Percentiles rank a stretch among this genome's conserved stretches.
These are phyloP conservation scores for Thyatira batis DNA, from an alignment of 2,888 invertebrate species.

Conservation along the genomic window DNA sequence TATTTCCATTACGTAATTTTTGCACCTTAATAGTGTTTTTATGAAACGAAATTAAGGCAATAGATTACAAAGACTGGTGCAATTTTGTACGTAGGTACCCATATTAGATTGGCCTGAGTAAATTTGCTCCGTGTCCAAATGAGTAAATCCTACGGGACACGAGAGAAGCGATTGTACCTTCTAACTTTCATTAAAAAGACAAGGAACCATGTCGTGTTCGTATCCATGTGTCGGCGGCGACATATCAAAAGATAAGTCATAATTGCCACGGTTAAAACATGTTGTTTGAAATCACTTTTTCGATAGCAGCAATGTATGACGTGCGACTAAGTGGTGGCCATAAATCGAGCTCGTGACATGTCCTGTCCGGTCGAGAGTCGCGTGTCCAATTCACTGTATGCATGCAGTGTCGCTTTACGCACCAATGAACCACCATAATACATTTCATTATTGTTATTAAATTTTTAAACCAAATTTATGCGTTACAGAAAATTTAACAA, in stretches of 20 bases:
- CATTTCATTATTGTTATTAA: slow-evolving; percentile 42
- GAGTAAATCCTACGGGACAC: slow-evolving; percentile 60
- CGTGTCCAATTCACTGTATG: slow-evolving; percentile 46
- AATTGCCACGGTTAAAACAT: slow-evolving; percentile 16
- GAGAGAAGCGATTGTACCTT: slow-evolving; percentile 38
- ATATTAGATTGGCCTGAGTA: slow-evolving; percentile 71
- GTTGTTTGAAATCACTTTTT: slow-evolving; percentile 33
- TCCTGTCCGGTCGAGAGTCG: slow-evolving; percentile 57
- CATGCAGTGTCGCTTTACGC: slow-evolving; percentile 41
- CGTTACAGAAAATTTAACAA: not conserved
- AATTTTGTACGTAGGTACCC: slow-evolving; percentile 51
- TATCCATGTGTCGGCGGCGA: slow-evolving; percentile 12
- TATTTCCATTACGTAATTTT: slow-evolving; percentile 1
- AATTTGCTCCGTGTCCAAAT: slow-evolving; percentile 71
- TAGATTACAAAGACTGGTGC: slow-evolving; percentile 56
- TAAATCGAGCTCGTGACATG: slow-evolving; percentile 61
- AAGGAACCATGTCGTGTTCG: slow-evolving; percentile 34
- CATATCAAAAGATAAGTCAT: slow-evolving; percentile 19
- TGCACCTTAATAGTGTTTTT: slow-evolving; percentile 17
- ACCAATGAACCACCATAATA: slow-evolving; percentile 35
- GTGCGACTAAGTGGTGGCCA: slow-evolving; percentile 64
- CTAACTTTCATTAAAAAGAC: slow-evolving; percentile 60
- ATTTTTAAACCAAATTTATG: slow-evolving; percentile 4
- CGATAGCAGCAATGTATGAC: slow-evolving; percentile 54
- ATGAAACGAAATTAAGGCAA: slow-evolving; percentile 54